These are phyloP conservation scores for Diarsia brunnea DNA, from an alignment of 2,888 invertebrate species.

Conservation along the genomic window DNA sequence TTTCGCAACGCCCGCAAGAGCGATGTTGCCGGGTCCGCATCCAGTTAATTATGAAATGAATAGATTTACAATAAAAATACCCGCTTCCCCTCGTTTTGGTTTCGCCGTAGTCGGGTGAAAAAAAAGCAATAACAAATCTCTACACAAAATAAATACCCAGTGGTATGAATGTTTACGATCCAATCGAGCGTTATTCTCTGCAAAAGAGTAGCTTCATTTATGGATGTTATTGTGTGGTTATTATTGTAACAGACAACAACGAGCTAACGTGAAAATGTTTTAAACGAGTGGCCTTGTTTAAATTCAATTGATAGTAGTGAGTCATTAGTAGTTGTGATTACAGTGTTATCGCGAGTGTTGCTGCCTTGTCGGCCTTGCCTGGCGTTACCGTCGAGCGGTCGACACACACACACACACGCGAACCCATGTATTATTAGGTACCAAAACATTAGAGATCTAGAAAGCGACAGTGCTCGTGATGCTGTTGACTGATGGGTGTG, in stretches of 20 bases:
- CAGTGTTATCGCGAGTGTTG: slow-evolving; percentile 2
- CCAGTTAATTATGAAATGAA: too few relatives aligned
- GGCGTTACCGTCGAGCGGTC: neutral
- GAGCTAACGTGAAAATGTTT: neutral
- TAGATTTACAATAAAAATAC: too few relatives aligned
- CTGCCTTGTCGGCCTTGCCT: neutral
- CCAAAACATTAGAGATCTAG: slow-evolving; percentile 28
- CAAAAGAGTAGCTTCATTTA: neutral
- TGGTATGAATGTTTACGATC: neutral
- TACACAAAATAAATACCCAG: neutral
- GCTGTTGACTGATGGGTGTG: slow-evolving; percentile 2
- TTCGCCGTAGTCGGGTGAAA: too few relatives aligned
- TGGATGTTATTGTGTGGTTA: neutral
- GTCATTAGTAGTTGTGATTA: slow-evolving; percentile 33
- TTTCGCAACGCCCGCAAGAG: too few relatives aligned
- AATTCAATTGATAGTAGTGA: slow-evolving; percentile 11
- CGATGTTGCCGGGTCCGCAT: too few relatives aligned
- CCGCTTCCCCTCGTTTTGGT: too few relatives aligned
- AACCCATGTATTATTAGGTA: slow-evolving; percentile 14
- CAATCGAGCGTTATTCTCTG: neutral
- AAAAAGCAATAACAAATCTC: too few relatives aligned
- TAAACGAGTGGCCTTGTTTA: slow-evolving; percentile 1
- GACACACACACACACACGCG: neutral
- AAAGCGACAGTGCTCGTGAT: slow-evolving; percentile 41
- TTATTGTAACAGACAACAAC: slow-evolving; percentile 7